phyloP scores from a whole-genome alignment of 2,797 vertebrate species.

The Neoniphon sammara region DNA sequence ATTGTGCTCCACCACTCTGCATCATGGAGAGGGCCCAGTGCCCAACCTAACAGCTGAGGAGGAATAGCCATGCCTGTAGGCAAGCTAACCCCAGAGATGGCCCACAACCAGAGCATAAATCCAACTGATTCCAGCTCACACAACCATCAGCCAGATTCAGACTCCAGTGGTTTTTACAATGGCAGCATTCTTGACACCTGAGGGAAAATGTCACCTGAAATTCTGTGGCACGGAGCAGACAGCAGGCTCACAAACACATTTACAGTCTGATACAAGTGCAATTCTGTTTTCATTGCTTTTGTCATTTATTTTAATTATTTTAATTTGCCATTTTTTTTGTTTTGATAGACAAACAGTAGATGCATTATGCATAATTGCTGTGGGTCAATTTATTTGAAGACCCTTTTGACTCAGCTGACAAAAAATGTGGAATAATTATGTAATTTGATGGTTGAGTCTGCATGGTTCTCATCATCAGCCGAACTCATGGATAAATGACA shows the following conservation, averaged over 20 bases:
- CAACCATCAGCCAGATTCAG: conserved; percentile 48
- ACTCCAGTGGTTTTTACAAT: conserved; percentile 46
- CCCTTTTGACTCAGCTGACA: too few relatives aligned
- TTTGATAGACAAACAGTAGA: background rate
- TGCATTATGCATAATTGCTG: too few relatives aligned
- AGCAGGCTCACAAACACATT: conserved; percentile 12
- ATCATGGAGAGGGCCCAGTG: conserved; percentile 65
- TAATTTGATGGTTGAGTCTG: too few relatives aligned
- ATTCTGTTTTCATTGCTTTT: background rate
- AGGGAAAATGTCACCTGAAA: conserved; percentile 55
- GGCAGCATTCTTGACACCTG: conserved; percentile 46
- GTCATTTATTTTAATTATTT: too few relatives aligned
- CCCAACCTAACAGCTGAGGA: conserved; percentile 71
- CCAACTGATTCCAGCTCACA: conserved; percentile 61
- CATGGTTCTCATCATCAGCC: too few relatives aligned
- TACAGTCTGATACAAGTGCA: background rate
- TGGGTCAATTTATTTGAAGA: too few relatives aligned
- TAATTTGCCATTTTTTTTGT: too few relatives aligned
- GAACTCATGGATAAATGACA: too few relatives aligned
- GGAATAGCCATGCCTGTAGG: conserved; percentile 62
- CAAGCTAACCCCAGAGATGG: conserved; percentile 65
- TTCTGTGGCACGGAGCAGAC: conserved; percentile 21
- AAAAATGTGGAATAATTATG: too few relatives aligned
- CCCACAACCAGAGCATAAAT: conserved; percentile 53
- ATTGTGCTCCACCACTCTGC: conserved; percentile 66